A percentile compares a stretch with the other conserved stretches of the same genome.
Evolutionary conservation across 2,113 vertebrate genomes (phyloP).

Genomic region (Trichechus manatus): DNA sequence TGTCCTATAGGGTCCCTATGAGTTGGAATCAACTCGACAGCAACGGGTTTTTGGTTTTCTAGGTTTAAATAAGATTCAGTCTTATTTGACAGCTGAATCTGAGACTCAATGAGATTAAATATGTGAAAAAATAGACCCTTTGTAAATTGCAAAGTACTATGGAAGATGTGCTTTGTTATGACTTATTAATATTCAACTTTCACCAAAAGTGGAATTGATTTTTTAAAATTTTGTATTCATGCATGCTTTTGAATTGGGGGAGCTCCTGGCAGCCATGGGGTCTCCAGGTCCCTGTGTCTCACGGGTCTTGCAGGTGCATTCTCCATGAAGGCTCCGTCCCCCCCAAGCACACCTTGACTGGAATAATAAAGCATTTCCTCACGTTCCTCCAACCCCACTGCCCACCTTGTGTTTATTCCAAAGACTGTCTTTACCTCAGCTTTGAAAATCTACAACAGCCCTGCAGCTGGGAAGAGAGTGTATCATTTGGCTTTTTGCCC

Average conservation of each 20-base stretch:
- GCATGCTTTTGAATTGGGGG: slow-evolving; percentile 40
- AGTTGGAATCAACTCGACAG: not conserved
- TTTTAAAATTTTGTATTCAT: slow-evolving; percentile 70
- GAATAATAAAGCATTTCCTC: slow-evolving; percentile 59
- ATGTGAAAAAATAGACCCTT: not conserved
- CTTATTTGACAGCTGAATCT: slow-evolving; percentile 56
- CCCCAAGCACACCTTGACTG: slow-evolving; percentile 31
- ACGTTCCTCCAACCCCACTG: not conserved
- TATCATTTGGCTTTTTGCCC: slow-evolving; percentile 86
- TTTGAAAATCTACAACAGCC: slow-evolving; percentile 78
- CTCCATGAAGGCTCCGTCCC: not conserved
- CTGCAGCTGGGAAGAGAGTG: slow-evolving; percentile 74
- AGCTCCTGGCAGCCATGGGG: slow-evolving; percentile 23
- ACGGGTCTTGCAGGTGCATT: not conserved
- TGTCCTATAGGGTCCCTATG: not conserved
- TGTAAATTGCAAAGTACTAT: slow-evolving; percentile 7
- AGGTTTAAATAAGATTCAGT: slow-evolving; percentile 52
- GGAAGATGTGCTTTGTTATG: slow-evolving; percentile 68
- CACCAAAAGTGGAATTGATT: slow-evolving; percentile 73
- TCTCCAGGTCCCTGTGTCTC: slow-evolving; percentile 45
- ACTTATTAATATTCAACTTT: slow-evolving; percentile 78
- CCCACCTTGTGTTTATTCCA: slow-evolving; percentile 72
- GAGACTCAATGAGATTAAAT: slow-evolving; percentile 54
- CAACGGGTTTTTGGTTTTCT: not conserved
- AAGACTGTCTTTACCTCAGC: slow-evolving; percentile 74